A percentile compares a stretch with the other conserved stretches of the same genome.
Conservation (phyloP, 2,888 invertebrate genomes). For the Stomorhina lunata region DNA sequence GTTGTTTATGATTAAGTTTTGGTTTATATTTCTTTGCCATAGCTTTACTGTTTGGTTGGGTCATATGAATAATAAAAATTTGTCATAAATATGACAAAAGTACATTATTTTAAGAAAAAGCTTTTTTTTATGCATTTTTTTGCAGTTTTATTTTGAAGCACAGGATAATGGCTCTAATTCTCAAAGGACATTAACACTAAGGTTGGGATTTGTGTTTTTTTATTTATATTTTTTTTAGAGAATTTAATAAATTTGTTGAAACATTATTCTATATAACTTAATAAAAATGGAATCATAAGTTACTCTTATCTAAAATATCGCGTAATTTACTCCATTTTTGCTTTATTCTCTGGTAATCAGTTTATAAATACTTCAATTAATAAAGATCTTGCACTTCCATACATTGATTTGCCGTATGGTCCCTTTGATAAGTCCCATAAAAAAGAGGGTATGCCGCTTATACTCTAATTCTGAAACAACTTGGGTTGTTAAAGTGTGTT, state of each 20-base stretch:
- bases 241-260: too few species aligned
- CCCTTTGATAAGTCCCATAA: too few species aligned
- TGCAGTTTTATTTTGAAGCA: slow-evolving; percentile 20
- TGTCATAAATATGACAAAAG: slow-evolving; percentile 67
- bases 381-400: slow-evolving; percentile 33
- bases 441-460: too few species aligned
- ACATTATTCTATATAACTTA: too few species aligned
- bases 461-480: too few species aligned
- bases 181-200: slow-evolving; percentile 64
- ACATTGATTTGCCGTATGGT: too few species aligned
- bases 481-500: too few species aligned
- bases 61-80: slow-evolving; percentile 67
- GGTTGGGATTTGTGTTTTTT: slow-evolving; percentile 59
- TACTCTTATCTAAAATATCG: slow-evolving; percentile 14
- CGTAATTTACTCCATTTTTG: not conserved
- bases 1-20: slow-evolving; percentile 43
- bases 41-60: too few species aligned
- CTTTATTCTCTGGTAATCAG: not conserved
- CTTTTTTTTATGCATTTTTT: slow-evolving; percentile 23
- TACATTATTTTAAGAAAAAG: slow-evolving; percentile 61
- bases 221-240: slow-evolving; percentile 15
- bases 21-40: slow-evolving; percentile 42
- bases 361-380: slow-evolving; percentile 35
- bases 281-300: too few species aligned
- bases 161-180: slow-evolving; percentile 56